Percentiles rank a stretch among this genome's conserved stretches.
phyloP scores from a whole-genome alignment of 2,113 vertebrate species.

The Thomomys bottae region DNA sequence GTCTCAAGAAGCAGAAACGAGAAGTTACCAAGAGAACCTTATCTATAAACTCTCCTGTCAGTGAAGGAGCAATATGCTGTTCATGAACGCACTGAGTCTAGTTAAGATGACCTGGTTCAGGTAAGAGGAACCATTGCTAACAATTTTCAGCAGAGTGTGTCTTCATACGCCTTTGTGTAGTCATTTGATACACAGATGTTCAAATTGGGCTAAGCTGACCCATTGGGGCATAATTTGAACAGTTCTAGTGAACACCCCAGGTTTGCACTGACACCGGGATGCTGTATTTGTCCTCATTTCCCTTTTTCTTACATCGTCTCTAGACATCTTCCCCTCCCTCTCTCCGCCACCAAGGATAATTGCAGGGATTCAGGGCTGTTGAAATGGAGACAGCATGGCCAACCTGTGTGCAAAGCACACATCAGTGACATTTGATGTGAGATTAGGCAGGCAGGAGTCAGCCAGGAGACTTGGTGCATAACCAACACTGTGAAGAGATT shows the following conservation, averaged over 20 bases:
- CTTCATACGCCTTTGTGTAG: not conserved
- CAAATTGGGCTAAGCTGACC: not conserved
- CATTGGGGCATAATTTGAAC: not conserved
- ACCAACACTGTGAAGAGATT: slow-evolving; percentile 26
- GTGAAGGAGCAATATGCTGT: not conserved
- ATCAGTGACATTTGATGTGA: slow-evolving; percentile 54
- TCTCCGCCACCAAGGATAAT: not conserved
- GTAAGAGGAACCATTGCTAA: not conserved
- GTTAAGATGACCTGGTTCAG: slow-evolving; percentile 1
- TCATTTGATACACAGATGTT: not conserved
- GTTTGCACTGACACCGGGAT: not conserved
- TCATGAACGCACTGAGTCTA: not conserved
- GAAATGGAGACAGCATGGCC: not conserved
- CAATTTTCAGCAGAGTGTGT: not conserved
- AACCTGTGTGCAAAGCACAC: not conserved
- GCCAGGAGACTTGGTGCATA: slow-evolving; percentile 19
- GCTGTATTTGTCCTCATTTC: not conserved
- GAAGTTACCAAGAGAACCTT: not conserved
- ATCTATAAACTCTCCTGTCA: not conserved
- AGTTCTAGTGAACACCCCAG: not conserved
- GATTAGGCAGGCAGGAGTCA: slow-evolving; percentile 37
- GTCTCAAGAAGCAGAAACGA: slow-evolving; percentile 12
- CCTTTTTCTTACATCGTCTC: not conserved
- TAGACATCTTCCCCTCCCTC: too few species aligned
- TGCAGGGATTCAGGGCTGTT: not conserved